Evolutionary conservation across 2,113 vertebrate species (phyloP).

Genomic region (Peucedramus taeniatus): DNA sequence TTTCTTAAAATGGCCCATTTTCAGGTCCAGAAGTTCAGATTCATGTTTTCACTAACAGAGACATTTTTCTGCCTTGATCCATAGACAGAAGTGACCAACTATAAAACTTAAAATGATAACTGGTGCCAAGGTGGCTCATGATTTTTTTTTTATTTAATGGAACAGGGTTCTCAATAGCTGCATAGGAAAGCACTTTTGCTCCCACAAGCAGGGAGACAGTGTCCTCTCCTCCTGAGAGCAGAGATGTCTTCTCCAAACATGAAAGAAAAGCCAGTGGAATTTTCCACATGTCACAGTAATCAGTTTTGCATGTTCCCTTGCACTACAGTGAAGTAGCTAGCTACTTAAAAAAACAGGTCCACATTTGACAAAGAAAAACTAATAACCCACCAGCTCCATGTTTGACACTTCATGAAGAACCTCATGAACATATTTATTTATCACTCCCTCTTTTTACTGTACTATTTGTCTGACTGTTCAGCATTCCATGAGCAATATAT

Average conservation of each 20-base stretch:
- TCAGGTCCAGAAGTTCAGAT: not conserved
- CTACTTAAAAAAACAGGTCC: not conserved
- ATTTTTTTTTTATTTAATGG: not conserved
- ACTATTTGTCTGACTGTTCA: not conserved
- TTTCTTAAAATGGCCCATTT: not conserved
- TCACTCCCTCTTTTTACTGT: not conserved
- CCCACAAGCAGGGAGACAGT: not conserved
- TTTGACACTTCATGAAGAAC: not conserved
- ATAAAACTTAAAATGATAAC: not conserved
- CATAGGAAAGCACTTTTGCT: not conserved
- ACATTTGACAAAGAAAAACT: not conserved
- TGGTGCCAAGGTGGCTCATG: not conserved
- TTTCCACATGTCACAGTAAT: not conserved
- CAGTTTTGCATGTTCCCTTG: not conserved
- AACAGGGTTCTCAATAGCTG: not conserved
- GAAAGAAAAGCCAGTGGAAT: not conserved
- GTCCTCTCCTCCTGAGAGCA: not conserved
- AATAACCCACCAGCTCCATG: not conserved
- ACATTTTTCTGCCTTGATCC: not conserved
- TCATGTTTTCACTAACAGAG: not conserved
- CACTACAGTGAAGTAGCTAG: not conserved
- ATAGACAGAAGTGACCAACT: not conserved
- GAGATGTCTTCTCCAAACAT: not conserved
- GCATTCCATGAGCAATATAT: too few relatives aligned
- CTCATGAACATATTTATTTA: not conserved